Conservation (phyloP, 2,888 invertebrate species). For the Mallateleia sp. region DNA sequence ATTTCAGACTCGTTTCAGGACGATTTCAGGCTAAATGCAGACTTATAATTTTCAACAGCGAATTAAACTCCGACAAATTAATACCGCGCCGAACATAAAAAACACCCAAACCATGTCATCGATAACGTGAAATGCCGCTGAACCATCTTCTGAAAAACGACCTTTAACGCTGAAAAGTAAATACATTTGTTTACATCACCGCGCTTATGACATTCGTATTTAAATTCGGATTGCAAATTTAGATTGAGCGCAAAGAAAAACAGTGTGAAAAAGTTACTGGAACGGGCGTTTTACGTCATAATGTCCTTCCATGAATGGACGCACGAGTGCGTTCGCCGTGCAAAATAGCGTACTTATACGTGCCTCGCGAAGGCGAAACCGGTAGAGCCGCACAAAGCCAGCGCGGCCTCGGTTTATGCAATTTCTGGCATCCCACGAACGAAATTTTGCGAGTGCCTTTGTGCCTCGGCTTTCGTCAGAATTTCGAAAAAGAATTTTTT, state of each 20-base stretch:
- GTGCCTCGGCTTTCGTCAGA: background rate
- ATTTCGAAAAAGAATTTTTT: slow-evolving; percentile 31
- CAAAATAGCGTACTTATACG: slow-evolving; percentile 63
- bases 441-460: slow-evolving; percentile 53
- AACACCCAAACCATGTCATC: too few species aligned
- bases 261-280: slow-evolving; percentile 68
- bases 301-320: slow-evolving; percentile 84
- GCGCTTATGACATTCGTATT: slow-evolving; percentile 23
- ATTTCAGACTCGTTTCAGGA: too few species aligned
- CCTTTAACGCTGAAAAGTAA: too few species aligned
- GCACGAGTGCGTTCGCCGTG: slow-evolving; percentile 79
- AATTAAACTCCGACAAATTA: too few species aligned
- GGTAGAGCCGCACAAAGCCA: slow-evolving; percentile 70
- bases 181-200: slow-evolving; percentile 28
- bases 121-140: too few species aligned
- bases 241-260: slow-evolving; percentile 48
- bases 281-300: slow-evolving; percentile 73
- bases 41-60: too few species aligned
- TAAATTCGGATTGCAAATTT: slow-evolving; percentile 42
- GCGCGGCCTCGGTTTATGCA: slow-evolving; percentile 65
- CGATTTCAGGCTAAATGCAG: too few species aligned
- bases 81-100: too few species aligned
- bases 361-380: slow-evolving; percentile 70
- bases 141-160: too few species aligned
- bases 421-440: slow-evolving; percentile 68